A percentile compares a stretch with the other conserved stretches of the same genome.
Conservation (phyloP, 2,113 vertebrate species). For the Cottus gobio region DNA sequence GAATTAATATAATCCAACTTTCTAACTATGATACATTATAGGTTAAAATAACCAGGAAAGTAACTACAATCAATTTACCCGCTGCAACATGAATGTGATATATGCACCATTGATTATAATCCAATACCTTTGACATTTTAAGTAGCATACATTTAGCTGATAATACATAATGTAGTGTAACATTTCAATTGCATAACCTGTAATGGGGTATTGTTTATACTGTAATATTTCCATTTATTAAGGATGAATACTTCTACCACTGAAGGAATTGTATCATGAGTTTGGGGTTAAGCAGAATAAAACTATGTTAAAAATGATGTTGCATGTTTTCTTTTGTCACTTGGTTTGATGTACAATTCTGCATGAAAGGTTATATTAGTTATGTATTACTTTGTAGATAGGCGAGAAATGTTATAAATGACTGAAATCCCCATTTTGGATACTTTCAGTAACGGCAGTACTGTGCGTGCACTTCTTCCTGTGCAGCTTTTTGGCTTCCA, state of each 20-base stretch:
- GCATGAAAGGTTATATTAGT: background rate
- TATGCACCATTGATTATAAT: background rate
- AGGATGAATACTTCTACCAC: background rate
- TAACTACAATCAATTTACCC: background rate
- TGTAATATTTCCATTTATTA: background rate
- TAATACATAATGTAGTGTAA: background rate
- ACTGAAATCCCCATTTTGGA: no score
- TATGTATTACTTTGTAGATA: background rate
- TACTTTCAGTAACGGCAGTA: background rate
- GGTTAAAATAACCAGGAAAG: background rate
- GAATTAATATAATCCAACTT: background rate
- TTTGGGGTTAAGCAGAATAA: background rate
- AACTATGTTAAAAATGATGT: background rate
- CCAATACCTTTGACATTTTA: background rate
- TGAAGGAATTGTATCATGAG: background rate
- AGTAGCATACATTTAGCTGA: background rate
- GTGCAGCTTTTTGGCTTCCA: constrained; percentile 23
- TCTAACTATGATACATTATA: background rate
- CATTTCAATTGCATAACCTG: background rate
- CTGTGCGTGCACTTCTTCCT: constrained; percentile 75
- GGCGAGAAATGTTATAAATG: no score
- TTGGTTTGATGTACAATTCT: background rate
- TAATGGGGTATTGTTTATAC: background rate
- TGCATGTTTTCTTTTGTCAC: no score
- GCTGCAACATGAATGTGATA: background rate